Percentiles rank a stretch among this genome's conserved stretches.
Evolutionary conservation across 2,113 vertebrate genomes (phyloP).

Genomic region (Cavia porcellus): DNA sequence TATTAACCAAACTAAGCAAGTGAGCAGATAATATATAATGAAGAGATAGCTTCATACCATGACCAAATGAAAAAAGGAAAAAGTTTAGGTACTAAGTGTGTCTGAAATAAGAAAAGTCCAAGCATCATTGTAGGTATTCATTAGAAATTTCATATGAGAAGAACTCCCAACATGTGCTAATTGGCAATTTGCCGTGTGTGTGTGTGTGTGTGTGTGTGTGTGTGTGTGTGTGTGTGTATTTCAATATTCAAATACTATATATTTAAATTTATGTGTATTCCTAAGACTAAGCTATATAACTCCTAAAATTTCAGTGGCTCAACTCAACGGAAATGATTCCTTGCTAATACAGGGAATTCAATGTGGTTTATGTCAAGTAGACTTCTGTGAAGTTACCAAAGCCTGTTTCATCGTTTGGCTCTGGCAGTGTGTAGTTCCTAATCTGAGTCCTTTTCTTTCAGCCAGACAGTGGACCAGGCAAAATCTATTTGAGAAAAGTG

Average conservation of each 20-base stretch:
- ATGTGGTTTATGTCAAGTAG: background rate
- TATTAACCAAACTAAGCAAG: background rate
- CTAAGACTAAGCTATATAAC: background rate
- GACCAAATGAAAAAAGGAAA: background rate
- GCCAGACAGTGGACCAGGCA: background rate
- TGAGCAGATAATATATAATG: background rate
- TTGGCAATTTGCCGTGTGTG: background rate
- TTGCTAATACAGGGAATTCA: background rate
- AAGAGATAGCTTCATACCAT: background rate
- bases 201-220: too few relatives aligned
- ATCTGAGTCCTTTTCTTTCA: background rate
- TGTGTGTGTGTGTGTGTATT: background rate
- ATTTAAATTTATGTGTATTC: background rate
- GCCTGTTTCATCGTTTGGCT: background rate
- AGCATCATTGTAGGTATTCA: background rate
- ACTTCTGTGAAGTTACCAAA: background rate
- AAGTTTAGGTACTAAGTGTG: background rate
- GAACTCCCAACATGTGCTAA: background rate
- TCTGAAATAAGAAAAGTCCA: background rate
- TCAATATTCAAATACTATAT: background rate
- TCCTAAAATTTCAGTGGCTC: background rate
- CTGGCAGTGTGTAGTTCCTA: background rate
- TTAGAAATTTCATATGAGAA: conserved; percentile 15
- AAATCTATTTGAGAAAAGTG: too few relatives aligned
- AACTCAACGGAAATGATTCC: background rate